phyloP scores from a whole-genome alignment of 2,888 invertebrate genomes.

The Drosophila meridiana region DNA sequence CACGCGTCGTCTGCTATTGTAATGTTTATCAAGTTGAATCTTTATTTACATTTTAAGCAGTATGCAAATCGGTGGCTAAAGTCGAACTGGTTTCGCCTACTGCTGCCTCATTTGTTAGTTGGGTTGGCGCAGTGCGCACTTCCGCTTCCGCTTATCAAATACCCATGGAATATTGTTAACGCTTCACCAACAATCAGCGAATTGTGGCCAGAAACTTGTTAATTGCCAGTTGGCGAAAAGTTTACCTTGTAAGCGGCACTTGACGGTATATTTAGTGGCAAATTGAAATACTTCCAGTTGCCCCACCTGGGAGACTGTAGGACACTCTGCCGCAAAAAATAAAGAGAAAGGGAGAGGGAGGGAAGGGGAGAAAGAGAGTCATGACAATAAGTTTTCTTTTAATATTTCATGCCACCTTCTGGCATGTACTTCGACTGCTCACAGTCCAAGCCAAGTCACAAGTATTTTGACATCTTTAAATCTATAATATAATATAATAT shows the following conservation, averaged over 20 bases:
- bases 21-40: constrained; percentile 55
- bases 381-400: neutral
- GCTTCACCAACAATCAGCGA: constrained; percentile 38
- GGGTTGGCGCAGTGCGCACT: constrained; percentile 22
- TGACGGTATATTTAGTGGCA: constrained; percentile 14
- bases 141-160: constrained; percentile 56
- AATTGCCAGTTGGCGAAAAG: constrained; percentile 50
- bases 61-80: constrained; percentile 55
- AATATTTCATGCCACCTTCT: neutral
- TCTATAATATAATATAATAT: neutral
- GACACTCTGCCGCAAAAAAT: neutral
- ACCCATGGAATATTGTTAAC: constrained; percentile 39
- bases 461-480: neutral
- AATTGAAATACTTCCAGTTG: constrained; percentile 2
- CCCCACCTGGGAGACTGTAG: neutral
- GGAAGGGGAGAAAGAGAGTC: neutral
- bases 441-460: neutral
- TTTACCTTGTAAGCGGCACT: constrained; percentile 39
- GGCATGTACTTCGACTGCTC: neutral
- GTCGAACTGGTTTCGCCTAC: constrained; percentile 16
- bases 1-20: constrained; percentile 55
- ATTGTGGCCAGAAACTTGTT: constrained; percentile 45
- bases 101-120: neutral
- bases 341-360: neutral
- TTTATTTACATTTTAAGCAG: constrained; percentile 61